These are phyloP conservation scores for Chironomus tentans DNA, from an alignment of 2,888 invertebrate genomes.

Conservation along the genomic window DNA sequence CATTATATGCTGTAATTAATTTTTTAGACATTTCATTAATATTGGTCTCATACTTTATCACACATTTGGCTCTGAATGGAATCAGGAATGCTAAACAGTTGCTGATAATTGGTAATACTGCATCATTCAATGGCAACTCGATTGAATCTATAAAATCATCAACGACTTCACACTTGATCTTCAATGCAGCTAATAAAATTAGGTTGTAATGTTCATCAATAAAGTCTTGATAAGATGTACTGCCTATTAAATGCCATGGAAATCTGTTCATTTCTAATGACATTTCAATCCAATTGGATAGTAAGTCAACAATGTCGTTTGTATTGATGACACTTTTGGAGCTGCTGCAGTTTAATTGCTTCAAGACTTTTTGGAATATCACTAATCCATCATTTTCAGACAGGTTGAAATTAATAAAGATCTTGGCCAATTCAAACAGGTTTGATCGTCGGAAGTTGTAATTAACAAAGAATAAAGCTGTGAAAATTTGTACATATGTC, in stretches of 20 bases:
- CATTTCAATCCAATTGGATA: constrained; percentile 19
- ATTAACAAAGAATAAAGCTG: neutral
- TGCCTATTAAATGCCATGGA: constrained; percentile 27
- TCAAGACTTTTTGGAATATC: too few species aligned
- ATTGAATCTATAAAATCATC: constrained; percentile 15
- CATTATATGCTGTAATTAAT: neutral
- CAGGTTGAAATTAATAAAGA: too few species aligned
- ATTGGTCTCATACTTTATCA: neutral
- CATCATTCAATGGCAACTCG: neutral
- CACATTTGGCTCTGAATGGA: constrained; percentile 6
- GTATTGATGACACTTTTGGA: constrained; percentile 4
- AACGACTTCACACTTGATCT: neutral
- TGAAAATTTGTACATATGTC: constrained; percentile 3
- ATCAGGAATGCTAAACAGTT: constrained; percentile 19
- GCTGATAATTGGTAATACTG: constrained; percentile 9
- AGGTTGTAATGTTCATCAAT: neutral
- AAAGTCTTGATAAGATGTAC: constrained; percentile 20
- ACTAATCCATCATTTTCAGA: too few species aligned
- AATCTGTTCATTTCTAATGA: constrained; percentile 12
- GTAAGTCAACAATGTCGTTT: constrained; percentile 9
- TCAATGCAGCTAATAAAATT: constrained; percentile 17
- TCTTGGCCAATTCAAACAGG: too few species aligned
- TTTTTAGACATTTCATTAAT: neutral
- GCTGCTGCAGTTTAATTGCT: neutral
- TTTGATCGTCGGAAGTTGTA: too few species aligned